Conservation (phyloP, 2,113 vertebrate genomes). For the Lethenteron camtschaticum region DNA sequence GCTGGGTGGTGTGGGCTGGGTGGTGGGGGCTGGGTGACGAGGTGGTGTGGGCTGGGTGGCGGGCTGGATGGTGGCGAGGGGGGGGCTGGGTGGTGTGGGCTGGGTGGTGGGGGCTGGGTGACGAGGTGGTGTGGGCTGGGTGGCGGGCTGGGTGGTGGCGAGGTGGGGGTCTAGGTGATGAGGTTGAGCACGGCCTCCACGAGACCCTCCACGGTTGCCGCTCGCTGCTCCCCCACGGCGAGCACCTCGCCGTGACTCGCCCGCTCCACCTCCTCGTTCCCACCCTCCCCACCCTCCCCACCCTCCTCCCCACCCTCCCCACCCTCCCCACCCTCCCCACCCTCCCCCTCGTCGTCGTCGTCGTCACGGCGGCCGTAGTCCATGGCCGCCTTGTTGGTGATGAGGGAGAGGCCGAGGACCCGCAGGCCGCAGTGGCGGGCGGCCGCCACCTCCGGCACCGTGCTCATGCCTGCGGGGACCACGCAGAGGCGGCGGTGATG, state of each 20-base stretch:
- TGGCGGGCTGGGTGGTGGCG: too few species aligned
- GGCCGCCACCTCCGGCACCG: conserved; percentile 32
- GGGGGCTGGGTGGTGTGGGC: too few species aligned
- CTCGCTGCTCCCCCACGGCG: neutral
- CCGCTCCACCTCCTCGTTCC: neutral
- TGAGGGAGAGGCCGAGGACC: conserved; percentile 32
- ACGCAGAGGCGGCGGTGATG: neutral
- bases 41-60: too few species aligned
- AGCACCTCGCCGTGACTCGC: neutral
- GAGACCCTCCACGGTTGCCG: neutral
- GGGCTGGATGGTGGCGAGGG: too few species aligned
- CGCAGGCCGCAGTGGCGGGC: conserved; percentile 34
- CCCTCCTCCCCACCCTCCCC: too few species aligned
- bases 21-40: too few species aligned
- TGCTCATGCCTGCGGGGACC: conserved; percentile 31
- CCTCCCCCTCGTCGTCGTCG: conserved; percentile 22
- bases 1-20: too few species aligned
- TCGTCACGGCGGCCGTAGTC: conserved; percentile 22
- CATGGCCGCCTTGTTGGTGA: conserved; percentile 30
- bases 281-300: neutral
- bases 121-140: too few species aligned
- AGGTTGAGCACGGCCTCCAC: neutral
- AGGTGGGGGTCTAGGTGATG: neutral
- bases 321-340: neutral
- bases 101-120: too few species aligned